Evolutionary conservation across 2,888 invertebrate species (phyloP).

Genomic region (Agrotis ipsilon): DNA sequence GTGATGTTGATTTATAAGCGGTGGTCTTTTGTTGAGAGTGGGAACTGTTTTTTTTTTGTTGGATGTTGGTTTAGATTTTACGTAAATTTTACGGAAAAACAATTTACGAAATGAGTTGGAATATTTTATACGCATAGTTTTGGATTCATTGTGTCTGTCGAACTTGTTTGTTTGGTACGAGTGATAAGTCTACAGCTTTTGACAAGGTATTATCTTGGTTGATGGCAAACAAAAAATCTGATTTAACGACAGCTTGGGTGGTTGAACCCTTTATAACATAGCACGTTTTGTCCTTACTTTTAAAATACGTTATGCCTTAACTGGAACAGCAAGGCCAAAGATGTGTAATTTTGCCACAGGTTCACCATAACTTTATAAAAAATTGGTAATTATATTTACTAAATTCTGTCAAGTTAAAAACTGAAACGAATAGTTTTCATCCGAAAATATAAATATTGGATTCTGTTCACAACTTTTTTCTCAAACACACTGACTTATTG

Average conservation of each 20-base stretch:
- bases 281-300: no score
- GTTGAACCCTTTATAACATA: no score
- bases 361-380: no score
- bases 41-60: background rate
- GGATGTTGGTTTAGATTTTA: background rate
- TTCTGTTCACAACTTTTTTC: background rate
- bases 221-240: no score
- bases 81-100: background rate
- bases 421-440: no score
- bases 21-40: slow-evolving; percentile 10
- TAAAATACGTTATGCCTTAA: no score
- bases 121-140: background rate
- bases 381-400: no score
- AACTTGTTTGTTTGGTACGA: background rate
- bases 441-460: background rate
- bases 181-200: background rate
- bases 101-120: background rate
- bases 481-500: background rate
- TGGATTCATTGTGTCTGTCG: background rate
- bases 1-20: slow-evolving; percentile 28
- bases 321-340: no score
- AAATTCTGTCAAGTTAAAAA: no score
- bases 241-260: no score
- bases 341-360: no score
- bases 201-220: no score